A percentile compares a stretch with the other conserved stretches of the same genome.
These are phyloP conservation scores for Oryzias woworae DNA, from an alignment of 2,113 vertebrate genomes.

Conservation along the genomic window DNA sequence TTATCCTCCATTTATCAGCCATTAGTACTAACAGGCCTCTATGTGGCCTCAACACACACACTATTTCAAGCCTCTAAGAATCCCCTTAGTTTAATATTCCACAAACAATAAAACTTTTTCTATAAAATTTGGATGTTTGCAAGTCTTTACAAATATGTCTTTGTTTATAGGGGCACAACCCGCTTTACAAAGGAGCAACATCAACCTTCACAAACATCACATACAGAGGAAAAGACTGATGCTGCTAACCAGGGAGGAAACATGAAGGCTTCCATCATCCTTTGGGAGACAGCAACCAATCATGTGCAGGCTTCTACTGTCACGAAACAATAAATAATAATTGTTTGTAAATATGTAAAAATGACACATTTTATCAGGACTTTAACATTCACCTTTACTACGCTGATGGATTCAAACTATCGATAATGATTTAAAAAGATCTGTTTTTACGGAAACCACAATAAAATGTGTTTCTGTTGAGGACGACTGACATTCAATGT, in stretches of 20 bases:
- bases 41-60: slow-evolving; percentile 44
- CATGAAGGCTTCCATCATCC: slow-evolving; percentile 27
- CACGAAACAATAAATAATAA: slow-evolving; percentile 59
- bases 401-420: slow-evolving; percentile 15
- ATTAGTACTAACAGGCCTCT: slow-evolving; percentile 61
- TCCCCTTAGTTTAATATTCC: not conserved
- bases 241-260: slow-evolving; percentile 21
- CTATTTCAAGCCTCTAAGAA: slow-evolving; percentile 34
- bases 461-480: slow-evolving; percentile 26
- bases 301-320: slow-evolving; percentile 77
- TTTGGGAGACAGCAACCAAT: slow-evolving; percentile 41
- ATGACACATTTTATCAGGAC: slow-evolving; percentile 51
- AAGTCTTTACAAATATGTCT: not conserved
- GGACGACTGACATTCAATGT: not conserved
- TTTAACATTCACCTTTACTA: slow-evolving; percentile 20
- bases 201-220: slow-evolving; percentile 98
- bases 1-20: slow-evolving; percentile 67
- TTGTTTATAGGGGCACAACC: slow-evolving; percentile 86
- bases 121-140: not conserved
- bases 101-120: too few relatives aligned
- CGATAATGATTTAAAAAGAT: slow-evolving; percentile 24
- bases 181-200: slow-evolving; percentile 92
- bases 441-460: slow-evolving; percentile 16
- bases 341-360: slow-evolving; percentile 77
- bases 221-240: slow-evolving; percentile 86